Evolutionary conservation across 2,113 vertebrate species (phyloP).

Genomic region (Phaethon lepturus): DNA sequence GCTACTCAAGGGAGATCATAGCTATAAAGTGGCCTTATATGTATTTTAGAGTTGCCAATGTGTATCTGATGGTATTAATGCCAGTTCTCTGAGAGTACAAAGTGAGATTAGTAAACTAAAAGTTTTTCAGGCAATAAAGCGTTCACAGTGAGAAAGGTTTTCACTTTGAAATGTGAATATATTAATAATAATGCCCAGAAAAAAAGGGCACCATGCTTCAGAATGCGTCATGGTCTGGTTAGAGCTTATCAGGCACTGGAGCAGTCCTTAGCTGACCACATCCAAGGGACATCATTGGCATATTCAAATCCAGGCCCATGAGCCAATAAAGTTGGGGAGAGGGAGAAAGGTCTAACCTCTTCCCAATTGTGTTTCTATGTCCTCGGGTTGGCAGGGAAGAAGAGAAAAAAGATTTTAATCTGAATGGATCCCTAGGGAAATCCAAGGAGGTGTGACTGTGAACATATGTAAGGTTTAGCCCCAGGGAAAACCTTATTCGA

Average conservation of each 20-base stretch:
- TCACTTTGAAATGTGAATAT: background rate
- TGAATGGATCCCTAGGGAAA: background rate
- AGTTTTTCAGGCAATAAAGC: background rate
- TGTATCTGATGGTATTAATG: background rate
- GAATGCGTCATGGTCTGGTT: background rate
- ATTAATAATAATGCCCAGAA: too few relatives aligned
- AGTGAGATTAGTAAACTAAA: background rate
- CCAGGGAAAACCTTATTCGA: background rate
- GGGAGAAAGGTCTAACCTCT: background rate
- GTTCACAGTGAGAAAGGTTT: background rate
- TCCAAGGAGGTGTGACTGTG: background rate
- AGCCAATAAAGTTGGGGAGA: background rate
- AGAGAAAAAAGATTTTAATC: background rate
- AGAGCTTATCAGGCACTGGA: background rate
- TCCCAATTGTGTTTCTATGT: background rate
- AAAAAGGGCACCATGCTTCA: background rate
- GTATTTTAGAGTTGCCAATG: background rate
- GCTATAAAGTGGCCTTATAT: background rate
- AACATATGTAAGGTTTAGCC: background rate
- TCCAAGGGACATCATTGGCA: background rate
- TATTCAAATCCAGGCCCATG: background rate
- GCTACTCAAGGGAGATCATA: background rate
- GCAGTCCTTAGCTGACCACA: background rate
- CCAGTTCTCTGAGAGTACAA: background rate
- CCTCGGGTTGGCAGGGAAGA: background rate